Evolutionary conservation across 2,888 invertebrate genomes (phyloP), one percentile per base, ranked within the genome.

Genomic region (Dasypolia templi): DNA sequence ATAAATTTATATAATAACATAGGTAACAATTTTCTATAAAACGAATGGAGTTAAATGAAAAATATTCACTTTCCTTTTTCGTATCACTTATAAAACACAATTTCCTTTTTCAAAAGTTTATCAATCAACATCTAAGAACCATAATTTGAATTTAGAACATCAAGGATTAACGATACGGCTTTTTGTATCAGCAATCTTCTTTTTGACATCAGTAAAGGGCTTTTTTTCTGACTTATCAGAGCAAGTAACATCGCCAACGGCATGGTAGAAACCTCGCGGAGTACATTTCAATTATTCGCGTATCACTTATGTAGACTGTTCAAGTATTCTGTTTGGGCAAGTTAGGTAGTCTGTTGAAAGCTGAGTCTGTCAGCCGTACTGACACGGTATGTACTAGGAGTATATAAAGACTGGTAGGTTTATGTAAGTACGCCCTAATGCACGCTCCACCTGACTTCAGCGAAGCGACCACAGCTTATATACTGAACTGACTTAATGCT

Each of bases 301-400:
- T 61, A 81, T 86, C 59, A 74, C 59, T 62, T 80, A 81, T 75
- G 66, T 73, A 84, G 56, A 61, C 84, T 79, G 76, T 26, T 85
- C 63, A 79, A 67, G 78, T 79, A 86, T 86, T 85, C 85, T 73
- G 80, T 82, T 84, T 70, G 55, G 55, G 58, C 46, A 49, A 74
- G 69, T 83, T 75, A 79, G 71, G 76, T 56, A 66, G 59, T 70
- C 63, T 75, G 80, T 19, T 58, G 64, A 75, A 79, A 78, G 65
- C 61, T 42, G 67, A 65, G 62, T 63, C 62, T 77, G 59, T 62
- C 55, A 75, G 65, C 68, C 66, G 39, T 42, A 56, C 79, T 58
- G 49, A 53, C 46, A 12, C 35, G 3, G 19, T 69, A 67, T 72
- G 51, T 85, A 81, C 81, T 39, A 71, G 62, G 61, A 64, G 53